These are phyloP conservation scores for Tautogolabrus adspersus DNA, from an alignment of 2,113 vertebrate species.

Conservation along the genomic window DNA sequence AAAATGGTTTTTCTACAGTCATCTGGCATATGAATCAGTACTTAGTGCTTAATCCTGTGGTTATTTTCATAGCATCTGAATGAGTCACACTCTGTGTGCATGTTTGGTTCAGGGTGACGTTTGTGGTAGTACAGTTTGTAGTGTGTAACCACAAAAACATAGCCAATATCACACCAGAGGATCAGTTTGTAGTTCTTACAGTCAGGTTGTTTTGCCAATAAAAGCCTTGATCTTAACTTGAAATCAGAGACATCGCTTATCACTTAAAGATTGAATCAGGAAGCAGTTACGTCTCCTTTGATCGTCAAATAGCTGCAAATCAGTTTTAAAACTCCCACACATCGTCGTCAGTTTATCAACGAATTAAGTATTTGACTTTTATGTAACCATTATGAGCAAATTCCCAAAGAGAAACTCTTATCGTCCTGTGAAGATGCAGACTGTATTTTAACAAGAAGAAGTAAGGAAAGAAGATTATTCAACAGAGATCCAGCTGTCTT, in stretches of 20 bases:
- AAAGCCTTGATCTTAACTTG: not conserved
- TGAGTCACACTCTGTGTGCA: conserved; percentile 38
- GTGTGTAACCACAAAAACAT: conserved; percentile 18
- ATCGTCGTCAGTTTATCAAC: not conserved
- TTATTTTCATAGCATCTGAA: conserved; percentile 54
- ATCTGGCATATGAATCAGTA: conserved; percentile 41
- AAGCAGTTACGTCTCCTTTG: not conserved
- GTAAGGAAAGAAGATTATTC: not conserved
- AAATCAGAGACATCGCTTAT: conserved; percentile 23
- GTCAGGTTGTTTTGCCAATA: not conserved
- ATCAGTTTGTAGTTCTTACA: conserved; percentile 21
- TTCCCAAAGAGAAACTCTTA: not conserved
- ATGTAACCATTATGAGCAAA: not conserved
- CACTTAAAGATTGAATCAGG: conserved; percentile 27
- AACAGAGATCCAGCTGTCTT: conserved; percentile 18
- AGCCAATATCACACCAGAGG: conserved; percentile 1
- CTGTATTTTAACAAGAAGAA: not conserved
- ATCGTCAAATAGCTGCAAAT: not conserved
- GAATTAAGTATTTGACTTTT: not conserved
- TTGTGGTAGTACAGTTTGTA: conserved; percentile 8
- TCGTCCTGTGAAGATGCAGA: not conserved
- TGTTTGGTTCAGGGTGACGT: conserved; percentile 12
- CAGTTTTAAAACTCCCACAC: not conserved
- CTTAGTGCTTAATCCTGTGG: conserved; percentile 13
- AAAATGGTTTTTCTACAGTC: conserved; percentile 31